Conservation (phyloP, 2,797 vertebrate species). For the Glyptemys insculpta region DNA sequence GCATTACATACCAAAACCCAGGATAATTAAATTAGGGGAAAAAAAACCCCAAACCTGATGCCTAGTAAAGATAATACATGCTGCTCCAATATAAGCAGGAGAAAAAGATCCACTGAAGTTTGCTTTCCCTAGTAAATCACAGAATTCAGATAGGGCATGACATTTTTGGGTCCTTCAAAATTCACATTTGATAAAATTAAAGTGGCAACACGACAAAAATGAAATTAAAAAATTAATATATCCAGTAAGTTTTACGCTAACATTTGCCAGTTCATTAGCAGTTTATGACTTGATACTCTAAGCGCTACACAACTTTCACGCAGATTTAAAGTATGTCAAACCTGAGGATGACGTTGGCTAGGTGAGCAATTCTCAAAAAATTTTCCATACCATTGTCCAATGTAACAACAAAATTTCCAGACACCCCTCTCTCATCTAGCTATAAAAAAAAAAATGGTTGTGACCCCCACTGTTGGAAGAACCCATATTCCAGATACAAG, state of each 20-base stretch:
- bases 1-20: neutral
- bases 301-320: neutral
- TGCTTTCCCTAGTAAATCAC: neutral
- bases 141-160: neutral
- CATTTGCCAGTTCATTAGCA: neutral
- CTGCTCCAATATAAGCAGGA: neutral
- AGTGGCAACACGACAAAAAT: neutral
- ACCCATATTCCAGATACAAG: neutral
- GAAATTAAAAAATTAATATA: neutral
- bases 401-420: neutral
- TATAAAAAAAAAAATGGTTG: neutral
- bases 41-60: neutral
- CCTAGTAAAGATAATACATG: neutral
- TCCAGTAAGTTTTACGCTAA: neutral
- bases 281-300: neutral
- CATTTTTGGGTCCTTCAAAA: neutral
- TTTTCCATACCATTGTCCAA: neutral
- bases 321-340: neutral
- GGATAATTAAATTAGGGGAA: neutral
- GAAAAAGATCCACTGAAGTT: neutral
- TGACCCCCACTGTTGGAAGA: neutral
- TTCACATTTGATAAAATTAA: neutral
- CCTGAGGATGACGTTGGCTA: neutral
- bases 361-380: neutral
- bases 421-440: neutral